Base-by-base conservation (phyloP, 92 coral and sea anemone species). In the Parazoanthus atlanticus region DNA sequence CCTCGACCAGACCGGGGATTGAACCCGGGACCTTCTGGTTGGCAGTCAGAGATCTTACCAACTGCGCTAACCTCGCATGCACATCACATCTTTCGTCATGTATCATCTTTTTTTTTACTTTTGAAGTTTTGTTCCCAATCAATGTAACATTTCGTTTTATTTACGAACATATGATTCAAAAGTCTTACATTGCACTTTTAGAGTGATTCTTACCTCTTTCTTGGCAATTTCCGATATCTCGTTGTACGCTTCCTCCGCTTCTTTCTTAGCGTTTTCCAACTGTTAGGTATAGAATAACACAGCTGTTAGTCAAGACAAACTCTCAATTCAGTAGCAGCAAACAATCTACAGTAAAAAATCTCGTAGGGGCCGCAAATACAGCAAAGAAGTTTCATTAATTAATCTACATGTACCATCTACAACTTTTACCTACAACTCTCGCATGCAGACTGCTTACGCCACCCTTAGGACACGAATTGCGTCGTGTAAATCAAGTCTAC, bases 221-320 rank as follows among this genome's bases (percentile, higher is more conserved):
- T 90, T 93, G 54, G 95, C 93, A 43, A 86, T 81, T 90, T 97
- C 99, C 43, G 99, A 93, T n/a, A 95, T 90, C 36, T 90, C 90
- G 40, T 93, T 89, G 92, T 94, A 97, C 0, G 96, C 97, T 77
- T 93, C 89, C 56, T 97, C 99, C 8, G 98, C 90, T 16, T 93
- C 96, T 47, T 95, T 92, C 80, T 97, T 95, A 15, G 95, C 96
- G 21, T 90, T 86, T 82, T 95, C 97, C 70, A 96, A 89, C 99
- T 97, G 85, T 21, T 79, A 84, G 12, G 41, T 2, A 78, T 34
- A 80, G 77, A 84, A 70, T 0, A 70, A n/a, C 10, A 70, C 31
- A 67, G 10, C 43, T 46, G 69, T 84, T 1, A 41, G 29, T 61
- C 69, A 61, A 5, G 28, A 61, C 69, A 21, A 61, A 21, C 8